A percentile compares a stretch with the other conserved stretches of the same genome.
Evolutionary conservation across 2,797 vertebrate species (phyloP).

Genomic region (Gadopsis marmoratus): DNA sequence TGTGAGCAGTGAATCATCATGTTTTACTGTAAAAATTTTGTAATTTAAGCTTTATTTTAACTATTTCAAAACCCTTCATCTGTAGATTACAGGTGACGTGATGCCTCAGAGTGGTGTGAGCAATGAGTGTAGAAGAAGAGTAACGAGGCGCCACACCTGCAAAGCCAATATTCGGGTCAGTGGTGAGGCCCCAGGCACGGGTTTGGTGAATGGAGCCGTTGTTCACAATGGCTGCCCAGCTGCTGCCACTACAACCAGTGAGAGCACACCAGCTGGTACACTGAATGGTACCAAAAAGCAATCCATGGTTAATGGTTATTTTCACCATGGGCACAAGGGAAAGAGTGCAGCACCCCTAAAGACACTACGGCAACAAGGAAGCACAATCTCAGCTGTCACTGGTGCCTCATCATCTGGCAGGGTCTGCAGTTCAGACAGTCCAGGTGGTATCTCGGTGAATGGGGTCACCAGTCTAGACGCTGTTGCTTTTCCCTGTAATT

Average conservation of each 20-base stretch:
- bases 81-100: conserved; percentile 38
- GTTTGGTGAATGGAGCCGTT: conserved; percentile 38
- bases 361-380: conserved; percentile 11
- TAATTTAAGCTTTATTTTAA: background rate
- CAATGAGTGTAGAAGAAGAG: conserved; percentile 15
- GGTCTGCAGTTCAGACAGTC: background rate
- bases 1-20: background rate
- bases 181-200: background rate
- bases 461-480: background rate
- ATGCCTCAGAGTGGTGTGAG: conserved; percentile 55
- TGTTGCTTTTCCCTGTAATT: background rate
- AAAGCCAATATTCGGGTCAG: conserved; percentile 29
- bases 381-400: background rate
- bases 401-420: conserved; percentile 11
- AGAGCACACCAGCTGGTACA: background rate
- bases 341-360: background rate
- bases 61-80: background rate
- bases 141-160: conserved; percentile 6
- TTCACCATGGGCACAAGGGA: conserved; percentile 26
- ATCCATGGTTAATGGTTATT: conserved; percentile 37
- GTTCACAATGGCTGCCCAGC: conserved; percentile 1
- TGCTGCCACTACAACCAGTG: conserved; percentile 14
- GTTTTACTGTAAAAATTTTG: background rate
- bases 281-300: conserved; percentile 10
- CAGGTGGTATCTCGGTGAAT: conserved; percentile 2